Conservation (phyloP, 2,888 invertebrate genomes). For the Xanthia icteritia region DNA sequence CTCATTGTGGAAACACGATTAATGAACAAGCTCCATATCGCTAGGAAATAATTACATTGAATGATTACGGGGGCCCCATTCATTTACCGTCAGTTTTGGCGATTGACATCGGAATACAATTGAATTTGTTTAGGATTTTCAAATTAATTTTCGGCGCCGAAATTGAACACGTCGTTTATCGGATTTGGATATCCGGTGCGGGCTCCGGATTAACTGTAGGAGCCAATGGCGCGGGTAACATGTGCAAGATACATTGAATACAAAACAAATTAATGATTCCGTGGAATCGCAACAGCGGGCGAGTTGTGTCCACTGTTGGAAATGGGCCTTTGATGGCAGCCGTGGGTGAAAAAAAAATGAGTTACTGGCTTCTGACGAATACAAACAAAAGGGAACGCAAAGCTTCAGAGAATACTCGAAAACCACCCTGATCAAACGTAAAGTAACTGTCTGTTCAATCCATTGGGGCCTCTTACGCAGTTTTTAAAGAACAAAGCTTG, state of each 20-base stretch:
- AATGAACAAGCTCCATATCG: conserved; percentile 44
- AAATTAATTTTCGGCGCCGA: conserved; percentile 45
- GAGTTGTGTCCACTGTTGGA: background rate
- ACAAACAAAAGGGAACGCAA: conserved; percentile 10
- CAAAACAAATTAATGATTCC: conserved; percentile 14
- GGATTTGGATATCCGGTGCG: conserved; percentile 42
- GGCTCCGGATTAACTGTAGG: conserved; percentile 18
- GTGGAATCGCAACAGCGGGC: background rate
- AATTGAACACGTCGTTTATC: conserved; percentile 52
- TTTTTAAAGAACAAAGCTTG: conserved; percentile 55
- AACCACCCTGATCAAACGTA: conserved; percentile 11
- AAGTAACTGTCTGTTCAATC: conserved; percentile 1
- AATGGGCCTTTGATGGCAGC: background rate
- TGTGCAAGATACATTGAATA: conserved; percentile 35
- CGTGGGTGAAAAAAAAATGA: background rate
- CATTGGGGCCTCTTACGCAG: conserved; percentile 6
- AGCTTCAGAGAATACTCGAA: conserved; percentile 11
- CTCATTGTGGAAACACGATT: conserved; percentile 49
- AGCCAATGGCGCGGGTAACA: conserved; percentile 5
- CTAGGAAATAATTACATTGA: conserved; percentile 48
- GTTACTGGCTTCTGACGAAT: conserved; percentile 3
- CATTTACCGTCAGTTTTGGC: conserved; percentile 31
- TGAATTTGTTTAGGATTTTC: conserved; percentile 35
- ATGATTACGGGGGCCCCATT: conserved; percentile 36
- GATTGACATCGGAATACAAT: conserved; percentile 36